Evolutionary conservation across 2,113 vertebrate species (phyloP).

Genomic region (Nipponia nippon): DNA sequence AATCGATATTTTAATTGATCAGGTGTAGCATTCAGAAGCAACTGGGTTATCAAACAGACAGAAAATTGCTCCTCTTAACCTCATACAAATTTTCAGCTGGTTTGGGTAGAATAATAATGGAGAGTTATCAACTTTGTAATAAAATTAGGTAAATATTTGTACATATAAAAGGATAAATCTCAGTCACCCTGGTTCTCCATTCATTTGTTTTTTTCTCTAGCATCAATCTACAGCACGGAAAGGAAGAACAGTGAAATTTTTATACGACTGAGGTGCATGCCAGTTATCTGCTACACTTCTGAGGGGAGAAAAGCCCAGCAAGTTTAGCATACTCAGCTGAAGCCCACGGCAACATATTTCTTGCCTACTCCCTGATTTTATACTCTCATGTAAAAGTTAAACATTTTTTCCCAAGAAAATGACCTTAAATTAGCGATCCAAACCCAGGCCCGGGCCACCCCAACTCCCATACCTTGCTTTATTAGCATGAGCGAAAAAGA

Average conservation of each 20-base stretch:
- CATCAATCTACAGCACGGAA: neutral
- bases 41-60: neutral
- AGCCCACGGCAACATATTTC: neutral
- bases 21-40: neutral
- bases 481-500: neutral
- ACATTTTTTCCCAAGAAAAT: neutral
- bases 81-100: neutral
- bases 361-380: neutral
- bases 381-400: neutral
- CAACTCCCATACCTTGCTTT: neutral
- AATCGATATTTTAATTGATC: neutral
- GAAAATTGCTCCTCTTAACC: neutral
- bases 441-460: neutral
- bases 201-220: neutral
- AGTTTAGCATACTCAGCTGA: neutral
- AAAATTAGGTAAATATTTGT: neutral
- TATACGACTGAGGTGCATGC: rapidly evolving
- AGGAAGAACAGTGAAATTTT: neutral
- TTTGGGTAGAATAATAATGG: neutral
- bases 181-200: neutral
- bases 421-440: neutral
- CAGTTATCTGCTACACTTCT: neutral
- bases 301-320: neutral
- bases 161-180: neutral
- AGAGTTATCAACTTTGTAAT: neutral